Percentiles rank a stretch among this genome's conserved stretches.
Conservation (phyloP, 2,888 invertebrate genomes). For the Chironomus tentans region DNA sequence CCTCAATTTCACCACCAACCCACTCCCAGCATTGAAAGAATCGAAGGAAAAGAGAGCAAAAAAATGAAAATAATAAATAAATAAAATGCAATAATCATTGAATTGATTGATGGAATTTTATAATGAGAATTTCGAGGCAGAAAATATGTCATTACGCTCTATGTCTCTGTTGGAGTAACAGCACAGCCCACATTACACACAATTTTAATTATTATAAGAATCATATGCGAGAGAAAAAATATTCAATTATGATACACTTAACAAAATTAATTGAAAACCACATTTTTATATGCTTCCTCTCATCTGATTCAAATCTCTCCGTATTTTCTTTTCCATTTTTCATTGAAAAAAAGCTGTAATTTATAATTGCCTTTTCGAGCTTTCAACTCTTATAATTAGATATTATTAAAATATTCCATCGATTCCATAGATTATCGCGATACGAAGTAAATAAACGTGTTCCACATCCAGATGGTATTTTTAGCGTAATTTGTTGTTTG, state of each 20-base stretch:
- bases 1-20: no score
- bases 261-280: conserved; percentile 19
- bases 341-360: not conserved
- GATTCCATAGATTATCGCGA: no score
- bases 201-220: conserved; percentile 14
- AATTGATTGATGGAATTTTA: conserved; percentile 24
- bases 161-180: not conserved
- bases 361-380: not conserved
- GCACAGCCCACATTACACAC: not conserved
- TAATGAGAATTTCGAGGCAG: conserved; percentile 14
- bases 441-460: no score
- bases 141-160: conserved; percentile 15
- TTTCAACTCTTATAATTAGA: not conserved
- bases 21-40: no score
- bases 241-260: conserved; percentile 1
- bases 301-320: not conserved
- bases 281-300: not conserved
- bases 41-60: no score
- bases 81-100: conserved; percentile 2
- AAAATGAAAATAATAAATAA: not conserved
- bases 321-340: not conserved
- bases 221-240: not conserved
- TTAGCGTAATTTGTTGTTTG: no score
- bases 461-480: no score
- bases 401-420: not conserved